Conservation (phyloP, 35 echinoderm and acorn worm species). For the Amphiura filiformis region DNA sequence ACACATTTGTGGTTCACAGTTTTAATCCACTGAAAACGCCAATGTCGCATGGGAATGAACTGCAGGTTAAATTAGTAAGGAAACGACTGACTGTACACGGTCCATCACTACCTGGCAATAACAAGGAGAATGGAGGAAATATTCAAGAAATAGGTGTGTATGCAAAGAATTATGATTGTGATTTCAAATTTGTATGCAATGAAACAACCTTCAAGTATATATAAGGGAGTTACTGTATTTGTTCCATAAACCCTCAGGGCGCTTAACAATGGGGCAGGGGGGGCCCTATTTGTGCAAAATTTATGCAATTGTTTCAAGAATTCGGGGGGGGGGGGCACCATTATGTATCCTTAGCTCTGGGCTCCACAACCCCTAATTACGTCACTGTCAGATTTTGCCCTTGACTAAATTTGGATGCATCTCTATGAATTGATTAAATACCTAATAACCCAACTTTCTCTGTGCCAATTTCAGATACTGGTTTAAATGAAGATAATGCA, state of each 20-base stretch:
- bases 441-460: too few relatives aligned
- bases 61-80: slow-evolving; percentile 66
- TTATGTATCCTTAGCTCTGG: too few relatives aligned
- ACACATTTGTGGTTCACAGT: slow-evolving; percentile 70
- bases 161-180: not conserved
- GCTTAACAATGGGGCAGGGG: not conserved
- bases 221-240: not conserved
- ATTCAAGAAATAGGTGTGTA: slow-evolving; percentile 55
- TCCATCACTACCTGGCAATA: slow-evolving; percentile 28
- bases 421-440: too few relatives aligned
- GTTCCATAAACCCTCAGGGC: not conserved
- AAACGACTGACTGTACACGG: slow-evolving; percentile 77
- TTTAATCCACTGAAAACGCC: slow-evolving; percentile 42
- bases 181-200: not conserved
- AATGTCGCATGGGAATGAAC: slow-evolving; percentile 36
- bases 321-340: too few relatives aligned
- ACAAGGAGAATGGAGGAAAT: slow-evolving; percentile 46
- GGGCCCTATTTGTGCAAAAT: not conserved
- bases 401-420: not conserved
- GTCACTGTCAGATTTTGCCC: not conserved
- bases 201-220: not conserved
- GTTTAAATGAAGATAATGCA: slow-evolving; percentile 53
- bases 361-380: too few relatives aligned
- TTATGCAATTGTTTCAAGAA: too few relatives aligned
- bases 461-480: slow-evolving; percentile 64